Base-by-base conservation (phyloP, 2,113 vertebrate species). In the Isurus oxyrinchus region DNA sequence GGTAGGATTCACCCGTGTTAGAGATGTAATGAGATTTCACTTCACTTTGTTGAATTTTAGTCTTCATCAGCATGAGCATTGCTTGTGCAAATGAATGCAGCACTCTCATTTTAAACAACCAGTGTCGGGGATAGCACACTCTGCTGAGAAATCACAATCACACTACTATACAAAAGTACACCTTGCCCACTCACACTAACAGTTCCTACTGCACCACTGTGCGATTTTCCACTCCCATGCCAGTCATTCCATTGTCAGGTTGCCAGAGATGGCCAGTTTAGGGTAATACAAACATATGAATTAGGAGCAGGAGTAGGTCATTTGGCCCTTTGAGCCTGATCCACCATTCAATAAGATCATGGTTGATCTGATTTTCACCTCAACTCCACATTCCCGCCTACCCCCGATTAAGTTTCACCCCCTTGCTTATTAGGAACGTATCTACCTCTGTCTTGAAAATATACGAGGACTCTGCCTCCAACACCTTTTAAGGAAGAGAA, bases 1-100 rank as follows among this genome's bases (percentile, higher is more conserved):
- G 98, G 99, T 99, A 97, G 97, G 96, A 94, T n/a, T 91, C 2
- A 27, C 10, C 11, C 79, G 25, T 55, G 31, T 76, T 96, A 44
- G 96, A 63, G 61, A 94, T 91, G 87, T 49, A 16, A 91, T 14
- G 16, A 1, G 21, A 5, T 2, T 40, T 40, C 3, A 31, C 44
- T 31, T 95, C 66, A 23, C n/a, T 10, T 19, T 95, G 67, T 13
- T 49, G 66, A 67, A 72, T 35, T 55, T 31, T 95, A 49, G 40
- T 31, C 25, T 72, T 72, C 11, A 31, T 8, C 16, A 55, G 8
- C 94, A 95, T 40, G 66, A 6, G 14, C 6, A 35, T 6, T 53
- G 66, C 69, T 72, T 3, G 11, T 31, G 2, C 44, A 14, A 67
- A n/a, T 53, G 49, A 95, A 72, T 59, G 16, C 44, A 61, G 25